These are phyloP conservation scores for Amia ocellicauda DNA, from an alignment of 2,113 vertebrate species.

Conservation along the genomic window DNA sequence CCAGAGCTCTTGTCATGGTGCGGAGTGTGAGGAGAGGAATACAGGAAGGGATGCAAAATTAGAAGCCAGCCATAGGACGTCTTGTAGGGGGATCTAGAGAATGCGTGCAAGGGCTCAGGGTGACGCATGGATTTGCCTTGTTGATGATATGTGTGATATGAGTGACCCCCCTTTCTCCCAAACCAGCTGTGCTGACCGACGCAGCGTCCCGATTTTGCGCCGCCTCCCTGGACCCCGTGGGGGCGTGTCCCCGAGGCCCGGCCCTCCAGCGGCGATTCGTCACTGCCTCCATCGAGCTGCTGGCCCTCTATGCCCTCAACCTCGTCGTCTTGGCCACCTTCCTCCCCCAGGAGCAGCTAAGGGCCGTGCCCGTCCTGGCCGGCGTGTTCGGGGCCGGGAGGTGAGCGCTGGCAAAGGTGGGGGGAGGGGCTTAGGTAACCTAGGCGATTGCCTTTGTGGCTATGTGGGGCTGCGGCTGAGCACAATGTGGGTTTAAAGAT, in stretches of 20 bases:
- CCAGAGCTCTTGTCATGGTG: too few relatives aligned
- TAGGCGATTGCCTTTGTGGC: too few relatives aligned
- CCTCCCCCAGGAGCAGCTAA: constrained; percentile 58
- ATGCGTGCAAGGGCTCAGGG: too few relatives aligned
- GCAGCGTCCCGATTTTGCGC: constrained; percentile 55
- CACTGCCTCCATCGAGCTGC: constrained; percentile 49
- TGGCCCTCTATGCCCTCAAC: constrained; percentile 63
- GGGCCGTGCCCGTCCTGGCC: constrained; percentile 56
- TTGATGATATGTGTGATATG: too few relatives aligned
- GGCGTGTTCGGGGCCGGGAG: constrained; percentile 62
- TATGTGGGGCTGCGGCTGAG: too few relatives aligned
- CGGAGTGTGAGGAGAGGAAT: too few relatives aligned
- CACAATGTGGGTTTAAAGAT: too few relatives aligned
- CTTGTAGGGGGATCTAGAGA: too few relatives aligned
- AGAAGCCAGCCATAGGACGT: too few relatives aligned
- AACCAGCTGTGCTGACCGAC: constrained; percentile 51
- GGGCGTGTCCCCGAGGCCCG: constrained; percentile 30
- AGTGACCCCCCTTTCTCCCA: constrained; percentile 18
- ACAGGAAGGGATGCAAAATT: too few relatives aligned
- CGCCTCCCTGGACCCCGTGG: constrained; percentile 41
- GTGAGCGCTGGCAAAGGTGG: constrained; percentile 42
- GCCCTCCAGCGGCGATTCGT: constrained; percentile 54
- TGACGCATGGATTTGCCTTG: too few relatives aligned
- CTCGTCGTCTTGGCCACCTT: constrained; percentile 53
- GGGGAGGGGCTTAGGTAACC: too few relatives aligned